Conservation (phyloP, 1,140 invertebrate genomes). For the Temnothorax longispinosus region DNA sequence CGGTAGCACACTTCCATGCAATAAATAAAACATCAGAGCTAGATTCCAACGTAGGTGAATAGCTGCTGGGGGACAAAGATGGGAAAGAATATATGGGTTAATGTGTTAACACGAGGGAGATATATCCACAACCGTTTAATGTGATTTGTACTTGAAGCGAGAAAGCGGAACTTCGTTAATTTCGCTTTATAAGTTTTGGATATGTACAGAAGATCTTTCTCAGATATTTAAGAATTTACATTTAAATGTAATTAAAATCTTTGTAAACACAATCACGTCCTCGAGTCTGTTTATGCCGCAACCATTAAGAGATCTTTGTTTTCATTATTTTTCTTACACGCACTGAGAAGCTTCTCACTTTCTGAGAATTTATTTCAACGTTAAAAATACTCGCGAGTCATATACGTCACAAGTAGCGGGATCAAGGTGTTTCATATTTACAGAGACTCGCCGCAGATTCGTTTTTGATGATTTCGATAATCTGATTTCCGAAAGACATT, state of each 20-base stretch:
- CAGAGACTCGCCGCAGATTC: background rate
- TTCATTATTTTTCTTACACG: background rate
- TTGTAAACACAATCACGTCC: background rate
- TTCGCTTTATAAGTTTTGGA: background rate
- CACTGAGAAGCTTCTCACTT: too few species aligned
- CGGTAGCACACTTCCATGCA: slow-evolving; percentile 17
- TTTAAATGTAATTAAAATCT: background rate
- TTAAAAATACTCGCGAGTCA: background rate
- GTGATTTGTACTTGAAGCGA: background rate
- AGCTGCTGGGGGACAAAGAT: slow-evolving; percentile 45
- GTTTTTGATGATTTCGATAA: slow-evolving; percentile 23
- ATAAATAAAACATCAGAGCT: slow-evolving; percentile 48
- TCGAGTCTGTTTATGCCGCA: background rate
- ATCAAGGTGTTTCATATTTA: background rate
- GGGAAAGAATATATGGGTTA: slow-evolving; percentile 44
- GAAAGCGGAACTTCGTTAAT: background rate
- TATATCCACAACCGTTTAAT: slow-evolving; percentile 10
- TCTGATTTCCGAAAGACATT: slow-evolving; percentile 27
- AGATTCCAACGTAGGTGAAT: slow-evolving; percentile 24
- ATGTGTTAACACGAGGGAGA: slow-evolving; percentile 10
- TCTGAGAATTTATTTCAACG: background rate
- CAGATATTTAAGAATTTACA: background rate
- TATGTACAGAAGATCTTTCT: background rate
- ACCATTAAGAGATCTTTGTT: background rate
- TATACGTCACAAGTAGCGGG: background rate